Percentiles rank a stretch among this genome's conserved stretches.
These are phyloP conservation scores for Rhabdomys dilectus DNA, from an alignment of 2,113 vertebrate genomes.

Conservation along the genomic window DNA sequence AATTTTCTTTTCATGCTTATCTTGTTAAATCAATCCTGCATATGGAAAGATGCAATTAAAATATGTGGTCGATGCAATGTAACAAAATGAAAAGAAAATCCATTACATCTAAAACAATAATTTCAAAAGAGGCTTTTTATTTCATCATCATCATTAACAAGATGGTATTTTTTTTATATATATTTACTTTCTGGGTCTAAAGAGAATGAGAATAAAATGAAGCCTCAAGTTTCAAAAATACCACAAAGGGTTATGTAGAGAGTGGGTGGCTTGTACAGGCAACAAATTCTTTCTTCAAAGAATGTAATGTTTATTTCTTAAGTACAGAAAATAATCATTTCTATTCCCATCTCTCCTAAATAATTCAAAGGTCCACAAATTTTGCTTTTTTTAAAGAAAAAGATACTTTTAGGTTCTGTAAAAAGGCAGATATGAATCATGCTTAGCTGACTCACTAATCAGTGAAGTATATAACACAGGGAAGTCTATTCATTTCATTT, in stretches of 20 bases:
- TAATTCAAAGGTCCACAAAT: background rate
- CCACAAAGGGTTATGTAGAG: background rate
- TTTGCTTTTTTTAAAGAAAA: background rate
- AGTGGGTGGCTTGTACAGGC: background rate
- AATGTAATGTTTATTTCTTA: constrained; percentile 17
- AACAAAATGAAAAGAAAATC: constrained; percentile 30
- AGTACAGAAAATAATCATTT: background rate
- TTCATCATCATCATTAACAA: background rate
- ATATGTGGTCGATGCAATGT: background rate
- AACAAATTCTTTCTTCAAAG: background rate
- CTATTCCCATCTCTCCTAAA: constrained; percentile 17
- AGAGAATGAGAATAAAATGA: background rate
- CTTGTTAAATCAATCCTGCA: background rate
- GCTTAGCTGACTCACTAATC: background rate
- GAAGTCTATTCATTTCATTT: background rate
- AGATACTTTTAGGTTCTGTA: background rate
- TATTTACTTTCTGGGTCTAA: background rate
- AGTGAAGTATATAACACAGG: background rate
- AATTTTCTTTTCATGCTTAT: constrained; percentile 22
- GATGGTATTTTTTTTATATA: background rate
- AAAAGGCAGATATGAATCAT: constrained; percentile 22
- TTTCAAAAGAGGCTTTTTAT: background rate
- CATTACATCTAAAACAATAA: constrained; percentile 24
- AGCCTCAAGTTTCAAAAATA: background rate
- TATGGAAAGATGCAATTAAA: constrained; percentile 5